Evolutionary conservation across 92 coral and sea anemone genomes (phyloP).

Genomic region (Umimayanthus chanpuru): DNA sequence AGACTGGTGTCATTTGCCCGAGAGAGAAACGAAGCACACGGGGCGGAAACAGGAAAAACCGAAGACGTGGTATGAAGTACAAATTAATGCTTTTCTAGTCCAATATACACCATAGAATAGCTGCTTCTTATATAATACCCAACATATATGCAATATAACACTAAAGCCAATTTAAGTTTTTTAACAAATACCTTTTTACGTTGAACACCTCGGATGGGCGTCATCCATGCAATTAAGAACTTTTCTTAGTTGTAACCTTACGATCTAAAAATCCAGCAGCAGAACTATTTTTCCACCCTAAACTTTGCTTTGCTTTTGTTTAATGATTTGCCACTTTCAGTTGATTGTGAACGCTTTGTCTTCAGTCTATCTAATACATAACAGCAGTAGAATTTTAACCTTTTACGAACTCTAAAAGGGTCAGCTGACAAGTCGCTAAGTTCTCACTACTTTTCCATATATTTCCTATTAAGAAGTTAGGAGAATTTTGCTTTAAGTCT

Average conservation of each 20-base stretch:
- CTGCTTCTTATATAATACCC: background rate
- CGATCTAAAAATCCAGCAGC: background rate
- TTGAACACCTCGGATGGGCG: too few species aligned
- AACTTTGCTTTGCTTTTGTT: background rate
- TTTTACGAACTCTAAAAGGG: background rate
- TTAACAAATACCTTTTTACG: too few species aligned
- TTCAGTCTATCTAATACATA: too few species aligned
- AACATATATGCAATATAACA: background rate
- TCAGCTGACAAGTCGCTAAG: too few species aligned
- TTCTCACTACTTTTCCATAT: too few species aligned
- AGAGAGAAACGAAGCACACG: constrained; percentile 7
- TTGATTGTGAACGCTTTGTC: background rate
- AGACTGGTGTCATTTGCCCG: background rate
- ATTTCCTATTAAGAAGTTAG: too few species aligned
- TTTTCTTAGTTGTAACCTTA: too few species aligned
- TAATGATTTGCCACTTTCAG: background rate
- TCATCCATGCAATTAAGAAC: too few species aligned
- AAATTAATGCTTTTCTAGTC: background rate
- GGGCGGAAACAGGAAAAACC: constrained; percentile 65
- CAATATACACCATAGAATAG: background rate
- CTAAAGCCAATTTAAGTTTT: too few species aligned
- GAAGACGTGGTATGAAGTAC: constrained; percentile 60
- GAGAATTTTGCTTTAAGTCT: too few species aligned
- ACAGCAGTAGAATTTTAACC: background rate
- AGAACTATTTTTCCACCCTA: background rate